These are phyloP conservation scores for Adelosebastes latens DNA, from an alignment of 2,797 vertebrate genomes.

Conservation along the genomic window DNA sequence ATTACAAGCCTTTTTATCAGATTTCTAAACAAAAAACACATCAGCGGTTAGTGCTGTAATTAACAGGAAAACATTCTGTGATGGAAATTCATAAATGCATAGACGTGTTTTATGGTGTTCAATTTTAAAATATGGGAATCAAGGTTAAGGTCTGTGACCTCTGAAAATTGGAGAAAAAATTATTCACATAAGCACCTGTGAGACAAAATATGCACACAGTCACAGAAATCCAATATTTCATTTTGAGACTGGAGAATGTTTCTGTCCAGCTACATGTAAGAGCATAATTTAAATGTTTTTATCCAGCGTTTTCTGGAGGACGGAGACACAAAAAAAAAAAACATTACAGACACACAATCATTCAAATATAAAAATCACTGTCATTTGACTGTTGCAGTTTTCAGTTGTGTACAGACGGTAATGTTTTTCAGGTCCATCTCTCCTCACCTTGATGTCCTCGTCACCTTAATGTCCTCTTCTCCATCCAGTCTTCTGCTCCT, in stretches of 20 bases:
- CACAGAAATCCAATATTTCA: conserved; percentile 18
- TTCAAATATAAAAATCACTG: no score
- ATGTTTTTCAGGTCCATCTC: no score
- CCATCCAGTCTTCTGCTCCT: no score
- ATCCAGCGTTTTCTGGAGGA: no score
- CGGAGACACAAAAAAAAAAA: no score
- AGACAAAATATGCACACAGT: conserved; percentile 2
- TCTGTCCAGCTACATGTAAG: neutral
- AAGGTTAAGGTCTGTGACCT: conserved; percentile 25
- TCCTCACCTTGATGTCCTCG: no score
- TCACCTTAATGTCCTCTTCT: no score
- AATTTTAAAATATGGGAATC: neutral
- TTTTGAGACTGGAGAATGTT: conserved; percentile 16
- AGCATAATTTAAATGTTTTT: conserved; percentile 8
- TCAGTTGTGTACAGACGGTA: no score
- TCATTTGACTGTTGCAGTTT: no score
- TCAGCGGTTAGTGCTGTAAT: conserved; percentile 50
- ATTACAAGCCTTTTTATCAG: conserved; percentile 37
- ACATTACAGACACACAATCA: no score
- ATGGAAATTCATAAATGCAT: conserved; percentile 64
- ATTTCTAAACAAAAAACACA: conserved; percentile 48
- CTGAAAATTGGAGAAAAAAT: conserved; percentile 14
- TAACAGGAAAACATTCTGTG: conserved; percentile 67
- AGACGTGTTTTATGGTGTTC: conserved; percentile 46
- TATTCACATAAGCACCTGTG: conserved; percentile 2